Percentiles rank a stretch among this genome's conserved stretches.
phyloP scores from a whole-genome alignment of 1,140 invertebrate species.

The Bacillus rossius region DNA sequence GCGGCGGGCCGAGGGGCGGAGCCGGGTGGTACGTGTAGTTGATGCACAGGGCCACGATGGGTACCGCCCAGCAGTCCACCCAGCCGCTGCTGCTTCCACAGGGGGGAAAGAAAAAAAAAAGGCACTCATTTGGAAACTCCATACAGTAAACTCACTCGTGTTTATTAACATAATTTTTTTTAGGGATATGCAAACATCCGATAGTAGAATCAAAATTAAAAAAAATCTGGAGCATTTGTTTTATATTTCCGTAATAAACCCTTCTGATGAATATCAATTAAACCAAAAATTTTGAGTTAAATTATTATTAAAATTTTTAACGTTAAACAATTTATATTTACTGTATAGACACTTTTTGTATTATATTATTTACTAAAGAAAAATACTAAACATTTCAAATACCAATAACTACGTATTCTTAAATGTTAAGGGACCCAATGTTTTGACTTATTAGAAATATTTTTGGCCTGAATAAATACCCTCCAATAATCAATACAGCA shows the following conservation, averaged over 20 bases:
- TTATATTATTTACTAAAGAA: too few relatives aligned
- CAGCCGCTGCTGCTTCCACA: conserved; percentile 58
- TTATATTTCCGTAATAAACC: too few relatives aligned
- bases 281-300: neutral
- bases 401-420: too few relatives aligned
- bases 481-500: too few relatives aligned
- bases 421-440: too few relatives aligned
- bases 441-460: too few relatives aligned
- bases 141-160: neutral
- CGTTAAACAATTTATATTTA: neutral
- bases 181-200: neutral
- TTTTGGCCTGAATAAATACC: too few relatives aligned
- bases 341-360: too few relatives aligned
- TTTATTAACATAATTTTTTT: neutral
- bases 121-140: neutral
- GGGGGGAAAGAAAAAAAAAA: neutral
- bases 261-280: neutral
- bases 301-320: neutral
- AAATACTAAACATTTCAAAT: too few relatives aligned
- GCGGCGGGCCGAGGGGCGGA: conserved; percentile 75
- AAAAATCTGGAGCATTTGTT: too few relatives aligned
- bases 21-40: conserved; percentile 89
- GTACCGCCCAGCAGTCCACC: conserved; percentile 94
- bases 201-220: too few relatives aligned
- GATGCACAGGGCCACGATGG: conserved; percentile 87